Evolutionary conservation across 2,113 vertebrate genomes (phyloP).

Genomic region (Rostratula benghalensis): DNA sequence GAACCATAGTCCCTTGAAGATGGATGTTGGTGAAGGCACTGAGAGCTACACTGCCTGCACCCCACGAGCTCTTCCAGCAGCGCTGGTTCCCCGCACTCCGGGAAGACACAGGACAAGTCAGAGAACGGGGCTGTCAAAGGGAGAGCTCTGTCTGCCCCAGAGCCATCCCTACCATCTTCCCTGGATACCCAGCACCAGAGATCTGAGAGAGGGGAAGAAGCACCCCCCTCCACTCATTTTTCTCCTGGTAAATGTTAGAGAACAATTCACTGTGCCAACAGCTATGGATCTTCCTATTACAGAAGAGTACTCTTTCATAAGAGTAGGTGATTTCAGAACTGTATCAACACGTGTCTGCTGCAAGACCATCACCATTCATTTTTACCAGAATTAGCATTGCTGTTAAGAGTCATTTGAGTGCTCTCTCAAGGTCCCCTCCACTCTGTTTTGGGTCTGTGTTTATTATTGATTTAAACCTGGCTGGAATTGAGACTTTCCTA

Average conservation of each 20-base stretch:
- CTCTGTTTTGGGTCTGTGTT: constrained; percentile 1
- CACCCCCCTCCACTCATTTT: not conserved
- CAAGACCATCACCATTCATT: not conserved
- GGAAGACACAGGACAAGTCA: not conserved
- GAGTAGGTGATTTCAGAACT: not conserved
- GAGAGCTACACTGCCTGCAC: not conserved
- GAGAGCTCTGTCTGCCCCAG: not conserved
- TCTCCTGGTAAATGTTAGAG: not conserved
- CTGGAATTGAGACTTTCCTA: not conserved
- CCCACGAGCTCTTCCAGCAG: not conserved
- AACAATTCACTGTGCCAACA: not conserved
- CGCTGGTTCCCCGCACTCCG: not conserved
- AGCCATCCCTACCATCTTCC: not conserved
- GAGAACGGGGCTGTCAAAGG: not conserved
- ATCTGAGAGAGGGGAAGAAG: fast-evolving
- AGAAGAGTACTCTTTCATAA: not conserved
- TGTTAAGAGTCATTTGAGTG: not conserved
- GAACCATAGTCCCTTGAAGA: fast-evolving
- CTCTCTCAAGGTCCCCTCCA: not conserved
- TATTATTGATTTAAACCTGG: constrained; percentile 41
- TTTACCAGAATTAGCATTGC: not conserved
- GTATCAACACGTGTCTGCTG: not conserved
- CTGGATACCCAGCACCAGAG: not conserved
- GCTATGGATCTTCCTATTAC: not conserved
- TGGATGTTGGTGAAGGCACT: not conserved